Base-by-base conservation (phyloP, 30 jellyfish, hydroid and myxozoan genomes). In the Euphysa ruthae region DNA sequence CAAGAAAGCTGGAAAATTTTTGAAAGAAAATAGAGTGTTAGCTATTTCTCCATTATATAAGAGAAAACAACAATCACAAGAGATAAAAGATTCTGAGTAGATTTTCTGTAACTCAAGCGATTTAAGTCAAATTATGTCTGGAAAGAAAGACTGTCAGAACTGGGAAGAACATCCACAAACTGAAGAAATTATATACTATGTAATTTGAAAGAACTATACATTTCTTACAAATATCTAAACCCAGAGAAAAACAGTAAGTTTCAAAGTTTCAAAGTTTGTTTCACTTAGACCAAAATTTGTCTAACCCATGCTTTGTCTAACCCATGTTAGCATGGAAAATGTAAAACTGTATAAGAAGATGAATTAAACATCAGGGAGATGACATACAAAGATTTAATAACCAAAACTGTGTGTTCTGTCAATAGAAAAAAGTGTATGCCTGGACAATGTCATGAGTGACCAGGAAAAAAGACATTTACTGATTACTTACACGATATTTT, bases 191-290 rank as follows among this genome's bases (percentile, higher is more conserved):
- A n/a, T 32, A 54, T 60, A 32, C 82, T 61, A 43, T 3, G 82
- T 61, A n/a, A n/a, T n/a, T n/a, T n/a, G n/a, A 62, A 74, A 62
- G 87, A 74, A 32, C 73, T 74, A 6, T 62, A n/a, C n/a, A n/a
- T n/a, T n/a, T n/a, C n/a, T n/a, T n/a, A n/a, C n/a, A n/a, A n/a
- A n/a, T n/a, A n/a, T 21, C 29, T 14, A 57, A 21, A n/a, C 38
- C 23, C 62, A 60, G 25, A 35, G 29, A 44, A n/a, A n/a, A n/a
- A 28, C 27, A 43, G 49, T 38, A 42, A 79, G 71, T 6, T 44
- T n/a, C n/a, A n/a, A n/a, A n/a, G n/a, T 44, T 2, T 46, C 4
- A 32, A 74, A 25, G 32, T 35, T 74, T 35, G 55, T 4, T 4
- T 74, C 63, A 32, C 63, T 81, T 12, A 71, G 27, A 35, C 35